Conservation (phyloP, 2,888 invertebrate genomes). For the Melanchra persicariae region DNA sequence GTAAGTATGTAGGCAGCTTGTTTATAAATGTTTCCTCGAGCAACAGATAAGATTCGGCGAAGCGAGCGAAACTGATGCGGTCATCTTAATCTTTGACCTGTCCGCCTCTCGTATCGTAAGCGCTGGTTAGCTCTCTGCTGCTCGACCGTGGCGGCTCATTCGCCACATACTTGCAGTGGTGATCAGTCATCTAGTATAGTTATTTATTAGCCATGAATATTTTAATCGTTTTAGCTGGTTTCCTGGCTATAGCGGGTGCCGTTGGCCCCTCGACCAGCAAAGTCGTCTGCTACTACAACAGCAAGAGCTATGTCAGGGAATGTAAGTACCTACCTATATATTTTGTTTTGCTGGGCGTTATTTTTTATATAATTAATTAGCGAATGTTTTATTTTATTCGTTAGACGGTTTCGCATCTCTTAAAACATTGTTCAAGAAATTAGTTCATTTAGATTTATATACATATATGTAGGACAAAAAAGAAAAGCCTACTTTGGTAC, state of each 20-base stretch:
- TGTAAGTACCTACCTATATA: slow-evolving; percentile 91
- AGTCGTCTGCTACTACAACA: slow-evolving; percentile 94
- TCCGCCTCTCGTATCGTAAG: slow-evolving; percentile 66
- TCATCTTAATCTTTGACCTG: slow-evolving; percentile 82
- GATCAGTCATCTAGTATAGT: slow-evolving; percentile 75
- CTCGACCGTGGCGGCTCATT: slow-evolving; percentile 74
- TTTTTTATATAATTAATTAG: slow-evolving; percentile 47
- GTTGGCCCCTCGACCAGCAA: slow-evolving; percentile 87
- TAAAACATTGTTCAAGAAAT: slow-evolving; percentile 3
- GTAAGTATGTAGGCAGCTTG: slow-evolving; percentile 16
- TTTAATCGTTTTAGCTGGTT: slow-evolving; percentile 76
- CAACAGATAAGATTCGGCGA: slow-evolving; percentile 75
- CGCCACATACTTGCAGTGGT: slow-evolving; percentile 80
- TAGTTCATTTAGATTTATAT: background rate
- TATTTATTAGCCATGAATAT: slow-evolving; percentile 76
- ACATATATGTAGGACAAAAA: background rate
- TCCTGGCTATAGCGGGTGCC: slow-evolving; percentile 80
- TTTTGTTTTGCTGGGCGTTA: slow-evolving; percentile 74
- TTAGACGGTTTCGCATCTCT: slow-evolving; percentile 61
- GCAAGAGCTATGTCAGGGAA: slow-evolving; percentile 92
- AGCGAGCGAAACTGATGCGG: slow-evolving; percentile 72
- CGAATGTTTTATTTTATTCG: slow-evolving; percentile 64
- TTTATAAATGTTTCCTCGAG: slow-evolving; percentile 51
- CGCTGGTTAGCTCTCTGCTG: slow-evolving; percentile 61
- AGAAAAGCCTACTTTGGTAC: background rate